These are phyloP conservation scores for Gymnarchus niloticus DNA, from an alignment of 2,113 vertebrate species.

Conservation along the genomic window DNA sequence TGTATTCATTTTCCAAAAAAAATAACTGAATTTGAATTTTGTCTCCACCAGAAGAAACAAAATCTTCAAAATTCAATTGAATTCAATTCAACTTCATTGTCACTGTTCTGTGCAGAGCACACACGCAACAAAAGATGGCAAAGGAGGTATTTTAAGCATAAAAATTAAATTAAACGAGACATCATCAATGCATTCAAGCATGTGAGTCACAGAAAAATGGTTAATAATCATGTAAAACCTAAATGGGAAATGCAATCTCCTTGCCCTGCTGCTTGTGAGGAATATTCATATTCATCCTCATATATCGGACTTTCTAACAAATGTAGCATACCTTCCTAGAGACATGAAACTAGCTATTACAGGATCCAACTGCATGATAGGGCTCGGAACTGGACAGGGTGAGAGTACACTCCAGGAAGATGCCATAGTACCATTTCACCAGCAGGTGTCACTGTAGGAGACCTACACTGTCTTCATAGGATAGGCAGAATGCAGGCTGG, in stretches of 20 bases:
- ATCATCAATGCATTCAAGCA: not conserved
- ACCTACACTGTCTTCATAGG: not conserved
- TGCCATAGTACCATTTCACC: not conserved
- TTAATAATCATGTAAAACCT: not conserved
- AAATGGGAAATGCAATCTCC: not conserved
- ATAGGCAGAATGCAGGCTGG: not conserved
- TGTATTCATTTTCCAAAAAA: not conserved
- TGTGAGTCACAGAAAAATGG: not conserved
- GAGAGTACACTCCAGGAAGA: not conserved
- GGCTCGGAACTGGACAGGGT: not conserved
- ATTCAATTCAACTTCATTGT: not conserved
- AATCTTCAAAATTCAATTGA: not conserved
- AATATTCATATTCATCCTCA: not conserved
- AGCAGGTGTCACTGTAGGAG: conserved; percentile 1
- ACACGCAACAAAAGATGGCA: no score
- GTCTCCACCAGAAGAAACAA: not conserved
- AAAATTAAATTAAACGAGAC: not conserved
- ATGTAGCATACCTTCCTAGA: not conserved
- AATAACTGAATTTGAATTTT: not conserved
- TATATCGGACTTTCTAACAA: not conserved
- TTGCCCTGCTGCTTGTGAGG: not conserved
- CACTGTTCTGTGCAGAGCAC: no score
- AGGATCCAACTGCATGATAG: not conserved
- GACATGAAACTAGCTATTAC: not conserved
- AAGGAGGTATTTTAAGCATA: not conserved